phyloP scores from a whole-genome alignment of 2,797 vertebrate genomes.

The Ispidina lecontei region DNA sequence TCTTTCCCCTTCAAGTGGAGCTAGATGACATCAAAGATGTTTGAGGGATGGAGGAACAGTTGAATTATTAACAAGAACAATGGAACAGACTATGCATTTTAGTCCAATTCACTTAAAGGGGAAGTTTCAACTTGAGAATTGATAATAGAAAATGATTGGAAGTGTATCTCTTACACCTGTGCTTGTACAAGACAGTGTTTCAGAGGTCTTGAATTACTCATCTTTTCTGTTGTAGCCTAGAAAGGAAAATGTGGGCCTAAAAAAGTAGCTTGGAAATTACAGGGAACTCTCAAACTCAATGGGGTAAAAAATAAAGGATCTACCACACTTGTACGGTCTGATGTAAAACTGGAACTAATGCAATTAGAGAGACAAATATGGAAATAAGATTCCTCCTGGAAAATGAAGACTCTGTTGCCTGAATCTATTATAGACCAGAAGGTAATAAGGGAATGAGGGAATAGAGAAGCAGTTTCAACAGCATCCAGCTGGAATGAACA shows the following conservation, averaged over 20 bases:
- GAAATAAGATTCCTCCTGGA: not conserved
- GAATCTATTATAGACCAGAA: not conserved
- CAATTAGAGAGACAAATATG: not conserved
- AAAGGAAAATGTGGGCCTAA: not conserved
- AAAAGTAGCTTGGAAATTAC: not conserved
- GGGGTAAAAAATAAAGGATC: not conserved
- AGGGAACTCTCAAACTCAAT: not conserved
- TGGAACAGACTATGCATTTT: conserved; percentile 28
- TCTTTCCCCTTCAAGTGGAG: conserved; percentile 64
- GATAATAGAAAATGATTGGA: not conserved
- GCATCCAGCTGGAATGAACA: not conserved
- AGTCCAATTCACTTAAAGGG: conserved; percentile 42
- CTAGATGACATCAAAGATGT: conserved; percentile 67
- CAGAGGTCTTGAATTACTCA: not conserved
- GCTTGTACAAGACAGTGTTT: not conserved
- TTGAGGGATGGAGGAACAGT: conserved; percentile 59
- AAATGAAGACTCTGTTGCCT: not conserved
- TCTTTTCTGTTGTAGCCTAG: not conserved
- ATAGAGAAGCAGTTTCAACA: not conserved
- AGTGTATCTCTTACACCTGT: not conserved
- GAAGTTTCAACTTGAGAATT: not conserved
- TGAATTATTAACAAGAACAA: conserved; percentile 64
- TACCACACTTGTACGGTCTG: not conserved
- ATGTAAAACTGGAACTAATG: not conserved
- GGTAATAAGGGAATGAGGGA: not conserved